Evolutionary conservation across 2,113 vertebrate genomes (phyloP).

Genomic region (Dipodomys merriami): DNA sequence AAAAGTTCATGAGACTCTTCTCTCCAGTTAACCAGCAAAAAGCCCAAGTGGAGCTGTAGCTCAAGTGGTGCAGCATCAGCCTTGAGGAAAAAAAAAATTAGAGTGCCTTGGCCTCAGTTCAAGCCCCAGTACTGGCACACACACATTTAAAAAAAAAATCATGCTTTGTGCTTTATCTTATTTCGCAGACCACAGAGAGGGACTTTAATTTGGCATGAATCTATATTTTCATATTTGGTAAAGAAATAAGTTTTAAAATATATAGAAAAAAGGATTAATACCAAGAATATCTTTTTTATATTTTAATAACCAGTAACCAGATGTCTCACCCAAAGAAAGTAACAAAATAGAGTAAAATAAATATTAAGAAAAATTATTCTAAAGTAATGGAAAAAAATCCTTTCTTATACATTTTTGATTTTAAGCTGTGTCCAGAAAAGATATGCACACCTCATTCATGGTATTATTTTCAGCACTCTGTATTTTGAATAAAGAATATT

Average conservation of each 20-base stretch:
- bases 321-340: constrained; percentile 80
- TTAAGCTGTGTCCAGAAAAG: constrained; percentile 76
- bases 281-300: constrained; percentile 66
- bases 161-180: not conserved
- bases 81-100: too few relatives aligned
- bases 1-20: too few relatives aligned
- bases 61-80: too few relatives aligned
- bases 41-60: too few relatives aligned
- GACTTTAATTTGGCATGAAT: constrained; percentile 45
- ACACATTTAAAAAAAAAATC: too few relatives aligned
- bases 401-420: constrained; percentile 70
- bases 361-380: constrained; percentile 79
- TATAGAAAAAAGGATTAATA: constrained; percentile 63
- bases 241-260: constrained; percentile 60
- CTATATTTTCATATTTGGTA: constrained; percentile 48
- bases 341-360: constrained; percentile 79
- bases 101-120: too few relatives aligned
- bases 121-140: too few relatives aligned
- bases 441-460: constrained; percentile 71
- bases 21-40: too few relatives aligned
- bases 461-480: constrained; percentile 71
- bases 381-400: constrained; percentile 65
- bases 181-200: constrained; percentile 33
- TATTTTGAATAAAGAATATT: constrained; percentile 74
- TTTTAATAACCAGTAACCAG: constrained; percentile 79